phyloP scores from a whole-genome alignment of 2,888 invertebrate species.

The Drosophila niveifrons region DNA sequence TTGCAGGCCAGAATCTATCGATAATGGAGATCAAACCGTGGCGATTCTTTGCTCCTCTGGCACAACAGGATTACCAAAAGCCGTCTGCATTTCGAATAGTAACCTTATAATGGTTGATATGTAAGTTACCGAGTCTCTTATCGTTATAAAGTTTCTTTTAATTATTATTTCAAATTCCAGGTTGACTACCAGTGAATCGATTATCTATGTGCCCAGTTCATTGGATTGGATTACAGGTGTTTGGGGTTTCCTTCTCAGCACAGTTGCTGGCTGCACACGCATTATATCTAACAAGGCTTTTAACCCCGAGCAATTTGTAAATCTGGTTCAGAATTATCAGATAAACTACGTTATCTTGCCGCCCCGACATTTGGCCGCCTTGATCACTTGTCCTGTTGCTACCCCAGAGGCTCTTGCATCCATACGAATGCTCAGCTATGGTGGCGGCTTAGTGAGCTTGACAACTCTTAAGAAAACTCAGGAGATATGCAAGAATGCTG shows the following conservation, averaged over 20 bases:
- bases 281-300: slow-evolving; percentile 70
- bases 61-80: slow-evolving; percentile 1
- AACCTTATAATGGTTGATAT: not conserved
- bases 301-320: slow-evolving; percentile 64
- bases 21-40: not conserved
- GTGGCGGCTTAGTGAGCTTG: slow-evolving; percentile 66
- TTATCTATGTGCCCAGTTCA: slow-evolving; percentile 58
- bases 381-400: slow-evolving; percentile 59
- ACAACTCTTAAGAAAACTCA: slow-evolving; percentile 62
- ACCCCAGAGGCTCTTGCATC: slow-evolving; percentile 58
- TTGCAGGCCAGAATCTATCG: not conserved
- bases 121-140: not conserved
- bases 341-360: slow-evolving; percentile 65
- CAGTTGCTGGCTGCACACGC: slow-evolving; percentile 60
- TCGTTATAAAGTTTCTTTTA: not conserved
- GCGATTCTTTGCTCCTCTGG: not conserved
- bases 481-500: slow-evolving; percentile 58
- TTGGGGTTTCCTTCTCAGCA: slow-evolving; percentile 54
- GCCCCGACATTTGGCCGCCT: slow-evolving; percentile 67
- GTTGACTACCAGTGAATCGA: slow-evolving; percentile 50
- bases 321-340: slow-evolving; percentile 71
- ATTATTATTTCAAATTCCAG: slow-evolving; percentile 21
- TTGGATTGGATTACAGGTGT: slow-evolving; percentile 76
- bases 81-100: not conserved
- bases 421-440: slow-evolving; percentile 64